These are phyloP conservation scores for Catostomus latipinnis DNA, from an alignment of 2,797 vertebrate species.

Conservation along the genomic window DNA sequence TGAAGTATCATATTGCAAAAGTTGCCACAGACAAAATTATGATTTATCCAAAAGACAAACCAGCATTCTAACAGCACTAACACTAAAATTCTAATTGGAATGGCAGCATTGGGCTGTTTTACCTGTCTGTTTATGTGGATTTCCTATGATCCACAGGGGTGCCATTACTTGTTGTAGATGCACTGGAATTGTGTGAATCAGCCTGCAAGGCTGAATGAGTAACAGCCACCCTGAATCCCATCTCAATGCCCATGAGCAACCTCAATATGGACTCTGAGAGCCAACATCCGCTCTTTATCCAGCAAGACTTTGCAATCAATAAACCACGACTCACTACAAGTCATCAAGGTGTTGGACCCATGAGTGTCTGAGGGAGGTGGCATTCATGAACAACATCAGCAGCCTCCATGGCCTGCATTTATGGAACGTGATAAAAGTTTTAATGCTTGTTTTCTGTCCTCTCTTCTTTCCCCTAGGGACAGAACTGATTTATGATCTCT, in stretches of 20 bases:
- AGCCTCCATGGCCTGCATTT: slow-evolving; percentile 69
- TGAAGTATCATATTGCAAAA: no score
- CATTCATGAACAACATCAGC: slow-evolving; percentile 67
- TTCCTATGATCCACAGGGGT: background rate
- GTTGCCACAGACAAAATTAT: no score
- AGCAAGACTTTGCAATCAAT: slow-evolving; percentile 18
- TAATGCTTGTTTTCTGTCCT: slow-evolving; percentile 21
- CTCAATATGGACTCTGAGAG: slow-evolving; percentile 32
- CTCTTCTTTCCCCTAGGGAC: slow-evolving; percentile 54
- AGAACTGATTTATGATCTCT: slow-evolving; percentile 50
- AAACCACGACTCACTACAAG: slow-evolving; percentile 11
- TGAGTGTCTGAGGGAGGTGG: background rate
- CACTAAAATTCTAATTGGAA: no score
- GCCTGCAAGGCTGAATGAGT: slow-evolving; percentile 9
- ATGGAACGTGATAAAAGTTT: slow-evolving; percentile 73
- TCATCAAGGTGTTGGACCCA: background rate
- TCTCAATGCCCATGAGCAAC: slow-evolving; percentile 15
- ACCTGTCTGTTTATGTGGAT: background rate
- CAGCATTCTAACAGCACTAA: no score
- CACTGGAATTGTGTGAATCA: background rate
- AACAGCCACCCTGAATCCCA: slow-evolving; percentile 28
- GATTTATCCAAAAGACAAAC: no score
- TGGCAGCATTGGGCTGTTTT: background rate
- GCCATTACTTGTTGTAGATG: slow-evolving; percentile 32
- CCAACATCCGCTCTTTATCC: slow-evolving; percentile 30